phyloP scores from a whole-genome alignment of 1,140 invertebrate species.

The Apolygus lucorum region DNA sequence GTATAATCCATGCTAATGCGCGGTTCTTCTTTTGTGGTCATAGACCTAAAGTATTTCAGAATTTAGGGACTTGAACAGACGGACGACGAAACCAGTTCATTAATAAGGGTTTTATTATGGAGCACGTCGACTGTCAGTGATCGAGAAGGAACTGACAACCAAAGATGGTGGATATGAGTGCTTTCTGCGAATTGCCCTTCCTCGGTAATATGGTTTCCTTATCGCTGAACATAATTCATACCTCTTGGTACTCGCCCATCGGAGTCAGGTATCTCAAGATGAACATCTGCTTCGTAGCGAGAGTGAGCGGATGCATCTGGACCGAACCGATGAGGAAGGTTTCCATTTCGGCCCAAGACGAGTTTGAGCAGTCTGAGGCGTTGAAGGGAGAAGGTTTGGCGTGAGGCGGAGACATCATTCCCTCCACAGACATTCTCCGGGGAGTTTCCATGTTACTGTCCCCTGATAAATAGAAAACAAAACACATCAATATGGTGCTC shows the following conservation, averaged over 20 bases:
- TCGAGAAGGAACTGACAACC: too few relatives aligned
- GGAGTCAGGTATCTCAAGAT: constrained; percentile 87
- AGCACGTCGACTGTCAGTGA: too few relatives aligned
- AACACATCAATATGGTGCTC: too few relatives aligned
- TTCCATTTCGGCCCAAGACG: constrained; percentile 84
- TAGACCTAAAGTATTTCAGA: too few relatives aligned
- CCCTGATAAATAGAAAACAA: constrained; percentile 10
- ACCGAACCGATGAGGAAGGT: constrained; percentile 74
- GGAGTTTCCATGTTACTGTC: not conserved
- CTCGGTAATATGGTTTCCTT: too few relatives aligned
- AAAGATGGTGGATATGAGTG: too few relatives aligned
- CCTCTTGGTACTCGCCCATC: constrained; percentile 95
- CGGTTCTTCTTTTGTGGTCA: too few relatives aligned
- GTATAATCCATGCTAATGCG: too few relatives aligned
- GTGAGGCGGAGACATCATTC: constrained; percentile 25
- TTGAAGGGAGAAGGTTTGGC: constrained; percentile 26
- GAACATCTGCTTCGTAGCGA: constrained; percentile 80
- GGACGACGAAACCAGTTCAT: too few relatives aligned
- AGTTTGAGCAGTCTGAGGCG: constrained; percentile 48
- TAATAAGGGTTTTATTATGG: too few relatives aligned
- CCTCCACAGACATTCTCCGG: constrained; percentile 12
- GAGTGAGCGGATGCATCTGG: constrained; percentile 77
- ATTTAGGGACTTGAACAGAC: too few relatives aligned
- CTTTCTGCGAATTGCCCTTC: too few relatives aligned
- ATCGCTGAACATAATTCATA: constrained; percentile 38